phyloP scores from a whole-genome alignment of 2,888 invertebrate genomes.

The Gibbula magus region DNA sequence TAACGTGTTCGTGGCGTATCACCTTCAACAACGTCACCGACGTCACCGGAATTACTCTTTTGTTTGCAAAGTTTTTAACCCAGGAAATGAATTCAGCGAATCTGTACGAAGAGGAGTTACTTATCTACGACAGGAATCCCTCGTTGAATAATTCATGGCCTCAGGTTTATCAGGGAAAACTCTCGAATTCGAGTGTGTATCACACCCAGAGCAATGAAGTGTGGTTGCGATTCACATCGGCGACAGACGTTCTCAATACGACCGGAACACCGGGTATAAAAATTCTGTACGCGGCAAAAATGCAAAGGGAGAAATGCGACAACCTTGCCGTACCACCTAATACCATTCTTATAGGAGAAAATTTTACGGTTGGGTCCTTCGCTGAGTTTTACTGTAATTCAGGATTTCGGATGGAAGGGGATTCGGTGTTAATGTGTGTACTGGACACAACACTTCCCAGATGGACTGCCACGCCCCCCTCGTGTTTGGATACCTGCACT shows the following conservation, averaged over 20 bases:
- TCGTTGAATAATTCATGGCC: neutral
- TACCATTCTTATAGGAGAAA: neutral
- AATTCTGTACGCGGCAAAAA: neutral
- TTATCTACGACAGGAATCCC: conserved; percentile 11
- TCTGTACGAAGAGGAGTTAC: neutral
- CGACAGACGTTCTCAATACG: neutral
- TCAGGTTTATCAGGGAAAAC: neutral
- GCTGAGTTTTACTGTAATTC: neutral
- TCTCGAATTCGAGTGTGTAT: neutral
- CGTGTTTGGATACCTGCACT: conserved; percentile 6
- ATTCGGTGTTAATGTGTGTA: neutral
- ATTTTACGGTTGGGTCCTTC: conserved; percentile 7
- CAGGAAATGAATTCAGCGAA: conserved; percentile 3
- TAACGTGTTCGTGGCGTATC: conserved; percentile 16
- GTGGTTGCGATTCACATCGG: conserved; percentile 8
- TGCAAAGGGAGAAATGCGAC: neutral
- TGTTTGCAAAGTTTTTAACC: neutral
- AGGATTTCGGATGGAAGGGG: conserved; percentile 7
- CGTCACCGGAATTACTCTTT: neutral
- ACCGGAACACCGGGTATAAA: neutral
- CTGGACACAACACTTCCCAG: neutral
- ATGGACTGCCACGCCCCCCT: conserved; percentile 11
- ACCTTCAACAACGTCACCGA: neutral
- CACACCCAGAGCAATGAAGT: neutral
- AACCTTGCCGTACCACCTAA: neutral